These are phyloP conservation scores for Dicyrtomina minuta DNA, from an alignment of 2,888 invertebrate species.

Conservation along the genomic window DNA sequence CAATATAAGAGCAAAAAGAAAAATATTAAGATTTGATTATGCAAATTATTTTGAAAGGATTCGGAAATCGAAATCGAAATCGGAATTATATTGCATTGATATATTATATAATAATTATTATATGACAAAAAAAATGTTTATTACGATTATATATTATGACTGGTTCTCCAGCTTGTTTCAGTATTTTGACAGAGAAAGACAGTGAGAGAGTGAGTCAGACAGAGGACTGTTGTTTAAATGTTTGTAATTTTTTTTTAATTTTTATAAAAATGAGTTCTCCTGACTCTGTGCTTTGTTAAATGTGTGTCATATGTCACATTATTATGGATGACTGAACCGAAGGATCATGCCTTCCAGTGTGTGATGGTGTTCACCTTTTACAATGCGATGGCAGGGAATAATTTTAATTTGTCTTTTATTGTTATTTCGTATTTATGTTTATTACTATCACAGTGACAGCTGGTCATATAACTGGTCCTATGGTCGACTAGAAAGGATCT, in stretches of 20 bases:
- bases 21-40: not conserved
- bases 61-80: not conserved
- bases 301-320: too few relatives aligned
- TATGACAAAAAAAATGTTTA: too few relatives aligned
- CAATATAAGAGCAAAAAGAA: not conserved
- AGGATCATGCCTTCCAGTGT: constrained; percentile 19
- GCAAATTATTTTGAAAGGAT: not conserved
- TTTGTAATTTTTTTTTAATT: constrained; percentile 2
- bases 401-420: too few relatives aligned
- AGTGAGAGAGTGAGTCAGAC: not conserved
- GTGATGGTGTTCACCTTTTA: not conserved
- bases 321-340: constrained; percentile 18
- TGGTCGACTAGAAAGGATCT: too few relatives aligned
- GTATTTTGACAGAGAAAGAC: not conserved
- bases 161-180: not conserved
- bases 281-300: not conserved
- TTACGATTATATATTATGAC: too few relatives aligned
- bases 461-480: too few relatives aligned
- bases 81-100: too few relatives aligned
- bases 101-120: too few relatives aligned
- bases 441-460: too few relatives aligned
- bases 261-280: constrained; percentile 5
- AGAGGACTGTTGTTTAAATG: not conserved
- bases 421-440: too few relatives aligned
- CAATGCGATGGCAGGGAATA: too few relatives aligned